phyloP scores from a whole-genome alignment of 2,888 invertebrate genomes.

The Artemia sinica region DNA sequence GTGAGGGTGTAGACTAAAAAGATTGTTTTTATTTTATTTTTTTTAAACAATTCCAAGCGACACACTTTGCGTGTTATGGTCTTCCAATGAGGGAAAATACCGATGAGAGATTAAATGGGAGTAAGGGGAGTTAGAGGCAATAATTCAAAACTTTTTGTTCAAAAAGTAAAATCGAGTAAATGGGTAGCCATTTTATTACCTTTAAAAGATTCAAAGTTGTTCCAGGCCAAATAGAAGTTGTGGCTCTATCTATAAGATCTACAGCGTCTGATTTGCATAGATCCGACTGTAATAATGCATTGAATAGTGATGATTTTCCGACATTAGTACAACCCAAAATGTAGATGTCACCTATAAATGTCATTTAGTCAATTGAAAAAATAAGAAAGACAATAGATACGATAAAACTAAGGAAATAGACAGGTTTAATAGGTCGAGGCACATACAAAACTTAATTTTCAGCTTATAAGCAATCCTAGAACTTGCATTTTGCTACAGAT shows the following conservation, averaged over 20 bases:
- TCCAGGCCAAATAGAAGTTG: constrained; percentile 86
- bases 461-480: neutral
- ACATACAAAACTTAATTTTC: neutral
- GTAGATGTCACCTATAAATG: constrained; percentile 50
- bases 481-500: no score
- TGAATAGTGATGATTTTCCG: constrained; percentile 89
- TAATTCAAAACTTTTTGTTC: no score
- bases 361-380: constrained; percentile 28
- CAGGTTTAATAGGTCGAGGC: neutral
- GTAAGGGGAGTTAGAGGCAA: no score
- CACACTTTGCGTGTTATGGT: no score
- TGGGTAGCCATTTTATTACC: constrained; percentile 28
- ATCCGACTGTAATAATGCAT: constrained; percentile 73
- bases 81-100: no score
- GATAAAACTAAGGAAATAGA: constrained; percentile 14
- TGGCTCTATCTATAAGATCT: constrained; percentile 70
- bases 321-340: constrained; percentile 88
- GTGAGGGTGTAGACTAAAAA: no score
- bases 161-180: no score
- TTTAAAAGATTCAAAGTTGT: constrained; percentile 82
- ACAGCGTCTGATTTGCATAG: constrained; percentile 64
- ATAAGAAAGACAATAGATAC: constrained; percentile 8
- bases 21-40: no score
- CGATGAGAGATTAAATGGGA: no score
- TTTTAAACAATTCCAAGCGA: no score